These are phyloP conservation scores for Phycodurus eques DNA, from an alignment of 2,113 vertebrate genomes.

Conservation along the genomic window DNA sequence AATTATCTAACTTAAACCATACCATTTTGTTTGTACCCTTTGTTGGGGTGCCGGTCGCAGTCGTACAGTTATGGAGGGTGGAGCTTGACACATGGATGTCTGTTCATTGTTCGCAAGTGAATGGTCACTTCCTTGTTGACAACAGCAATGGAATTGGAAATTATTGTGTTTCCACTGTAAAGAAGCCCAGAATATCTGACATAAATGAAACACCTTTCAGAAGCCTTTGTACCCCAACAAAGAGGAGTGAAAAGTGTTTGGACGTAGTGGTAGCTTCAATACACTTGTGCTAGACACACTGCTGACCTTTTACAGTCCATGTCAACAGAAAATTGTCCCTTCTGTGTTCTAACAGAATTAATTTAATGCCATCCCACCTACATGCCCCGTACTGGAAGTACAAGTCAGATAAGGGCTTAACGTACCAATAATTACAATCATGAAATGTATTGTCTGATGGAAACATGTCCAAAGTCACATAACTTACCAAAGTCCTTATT, in stretches of 20 bases:
- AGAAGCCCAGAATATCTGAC: neutral
- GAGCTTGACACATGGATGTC: no score
- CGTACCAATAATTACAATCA: neutral
- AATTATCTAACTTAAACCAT: no score
- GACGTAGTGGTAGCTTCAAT: neutral
- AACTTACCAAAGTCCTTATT: neutral
- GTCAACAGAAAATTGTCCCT: no score
- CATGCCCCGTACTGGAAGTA: neutral
- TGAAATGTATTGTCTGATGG: neutral
- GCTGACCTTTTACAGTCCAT: no score
- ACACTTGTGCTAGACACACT: neutral
- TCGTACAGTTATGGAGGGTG: no score
- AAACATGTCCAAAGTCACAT: neutral
- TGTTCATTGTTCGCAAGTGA: no score
- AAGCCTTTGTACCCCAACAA: no score
- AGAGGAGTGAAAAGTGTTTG: no score
- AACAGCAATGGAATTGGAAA: neutral
- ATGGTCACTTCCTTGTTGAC: neutral
- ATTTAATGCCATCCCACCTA: neutral
- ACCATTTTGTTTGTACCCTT: no score
- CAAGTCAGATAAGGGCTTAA: neutral
- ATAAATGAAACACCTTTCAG: neutral
- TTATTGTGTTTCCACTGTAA: neutral
- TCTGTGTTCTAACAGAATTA: neutral
- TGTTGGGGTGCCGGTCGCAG: no score